A percentile compares a stretch with the other conserved stretches of the same genome.
phyloP scores from a whole-genome alignment of 2,797 vertebrate species.

The Coendou prehensilis region DNA sequence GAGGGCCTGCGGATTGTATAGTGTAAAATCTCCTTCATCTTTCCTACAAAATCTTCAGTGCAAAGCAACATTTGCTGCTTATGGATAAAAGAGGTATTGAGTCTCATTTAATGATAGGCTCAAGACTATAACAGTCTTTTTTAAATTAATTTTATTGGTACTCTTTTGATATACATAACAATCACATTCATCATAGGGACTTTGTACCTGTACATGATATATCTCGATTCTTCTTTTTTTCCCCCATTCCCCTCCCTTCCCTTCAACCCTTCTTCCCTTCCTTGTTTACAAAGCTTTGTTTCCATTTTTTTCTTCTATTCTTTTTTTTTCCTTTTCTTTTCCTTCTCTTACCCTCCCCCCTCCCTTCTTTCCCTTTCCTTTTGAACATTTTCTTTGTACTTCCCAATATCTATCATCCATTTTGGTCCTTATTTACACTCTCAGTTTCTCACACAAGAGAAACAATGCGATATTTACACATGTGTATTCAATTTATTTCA shows the following conservation, averaged over 20 bases:
- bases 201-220: not conserved
- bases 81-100: not conserved
- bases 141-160: not conserved
- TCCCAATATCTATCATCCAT: not conserved
- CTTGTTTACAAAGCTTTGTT: not conserved
- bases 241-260: not conserved
- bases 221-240: not conserved
- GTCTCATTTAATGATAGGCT: not conserved
- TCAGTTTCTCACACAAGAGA: not conserved
- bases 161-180: not conserved
- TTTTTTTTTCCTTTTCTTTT: not conserved
- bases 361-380: not conserved
- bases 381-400: not conserved
- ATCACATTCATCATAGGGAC: not conserved
- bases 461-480: not conserved
- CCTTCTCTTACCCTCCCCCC: not conserved
- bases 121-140: not conserved
- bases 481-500: not conserved
- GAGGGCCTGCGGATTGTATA: not conserved
- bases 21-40: not conserved
- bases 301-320: not conserved
- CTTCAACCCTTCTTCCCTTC: not conserved
- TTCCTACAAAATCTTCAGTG: constrained; percentile 19
- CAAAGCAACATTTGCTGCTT: constrained; percentile 6
- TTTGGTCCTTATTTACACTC: not conserved